A percentile compares a stretch with the other conserved stretches of the same genome.
Conservation (phyloP, 2,888 invertebrate species). For the Parnassius orleans region DNA sequence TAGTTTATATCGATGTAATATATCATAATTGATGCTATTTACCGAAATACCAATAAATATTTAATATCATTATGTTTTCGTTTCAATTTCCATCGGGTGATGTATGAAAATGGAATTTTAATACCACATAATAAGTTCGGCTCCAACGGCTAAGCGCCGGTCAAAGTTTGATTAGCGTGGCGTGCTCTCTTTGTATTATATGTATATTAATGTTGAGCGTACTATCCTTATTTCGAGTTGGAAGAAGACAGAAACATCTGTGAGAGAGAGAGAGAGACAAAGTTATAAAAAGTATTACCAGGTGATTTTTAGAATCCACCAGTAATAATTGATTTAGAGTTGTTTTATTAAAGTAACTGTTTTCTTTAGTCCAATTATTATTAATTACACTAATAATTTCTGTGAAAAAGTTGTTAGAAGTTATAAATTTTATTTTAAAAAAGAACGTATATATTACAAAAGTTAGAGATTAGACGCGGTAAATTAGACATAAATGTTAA, state of each 20-base stretch:
- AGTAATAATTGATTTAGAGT: no score
- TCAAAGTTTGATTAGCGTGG: conserved; percentile 76
- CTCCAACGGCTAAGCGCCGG: conserved; percentile 73
- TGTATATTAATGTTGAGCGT: conserved; percentile 74
- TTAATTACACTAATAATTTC: no score
- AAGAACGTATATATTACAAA: no score
- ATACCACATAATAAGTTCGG: conserved; percentile 76
- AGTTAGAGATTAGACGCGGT: conserved; percentile 20
- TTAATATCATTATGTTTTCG: conserved; percentile 51
- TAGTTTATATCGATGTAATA: conserved; percentile 22
- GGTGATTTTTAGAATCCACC: conserved; percentile 57
- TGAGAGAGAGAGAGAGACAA: conserved; percentile 22
- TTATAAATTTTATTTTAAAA: no score
- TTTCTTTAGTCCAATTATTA: no score
- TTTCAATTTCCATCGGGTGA: conserved; percentile 64
- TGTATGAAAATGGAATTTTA: conserved; percentile 73
- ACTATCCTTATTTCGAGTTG: conserved; percentile 56
- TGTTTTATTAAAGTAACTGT: no score
- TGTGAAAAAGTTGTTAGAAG: no score
- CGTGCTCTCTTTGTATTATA: conserved; percentile 68
- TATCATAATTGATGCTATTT: conserved; percentile 41
- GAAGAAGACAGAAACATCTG: conserved; percentile 52
- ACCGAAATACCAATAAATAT: conserved; percentile 50
- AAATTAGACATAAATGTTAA: no score
- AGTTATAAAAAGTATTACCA: conserved; percentile 59